Evolutionary conservation across 2,113 vertebrate genomes (phyloP).

Genomic region (Aplodontia rufa): DNA sequence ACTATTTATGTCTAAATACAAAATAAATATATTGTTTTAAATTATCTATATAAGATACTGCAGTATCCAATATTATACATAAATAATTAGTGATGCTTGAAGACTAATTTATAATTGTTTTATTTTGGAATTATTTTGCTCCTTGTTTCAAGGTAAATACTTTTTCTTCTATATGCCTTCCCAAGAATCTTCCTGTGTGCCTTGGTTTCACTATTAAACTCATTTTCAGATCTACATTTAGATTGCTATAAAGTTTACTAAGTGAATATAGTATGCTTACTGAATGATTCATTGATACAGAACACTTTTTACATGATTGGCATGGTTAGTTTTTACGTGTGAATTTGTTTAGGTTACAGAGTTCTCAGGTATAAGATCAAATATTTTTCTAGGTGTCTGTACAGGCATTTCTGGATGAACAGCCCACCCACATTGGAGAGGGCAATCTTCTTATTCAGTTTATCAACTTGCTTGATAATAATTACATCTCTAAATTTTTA

Average conservation of each 20-base stretch:
- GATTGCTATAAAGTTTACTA: not conserved
- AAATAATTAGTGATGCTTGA: not conserved
- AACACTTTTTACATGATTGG: not conserved
- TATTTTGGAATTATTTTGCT: slow-evolving; percentile 19
- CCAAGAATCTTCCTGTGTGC: not conserved
- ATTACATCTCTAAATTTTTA: not conserved
- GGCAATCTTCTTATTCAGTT: not conserved
- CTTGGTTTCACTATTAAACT: not conserved
- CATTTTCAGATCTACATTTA: not conserved
- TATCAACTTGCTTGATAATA: not conserved
- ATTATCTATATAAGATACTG: not conserved
- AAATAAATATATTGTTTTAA: not conserved
- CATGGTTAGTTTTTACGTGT: not conserved
- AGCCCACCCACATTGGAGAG: not conserved
- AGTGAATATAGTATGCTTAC: not conserved
- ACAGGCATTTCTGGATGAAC: not conserved
- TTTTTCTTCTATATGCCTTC: not conserved
- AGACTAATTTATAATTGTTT: not conserved
- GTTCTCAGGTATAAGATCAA: not conserved
- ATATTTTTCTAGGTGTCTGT: not conserved
- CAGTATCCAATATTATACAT: not conserved
- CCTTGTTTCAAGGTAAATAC: not conserved
- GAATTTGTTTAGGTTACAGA: not conserved
- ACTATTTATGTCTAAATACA: not conserved
- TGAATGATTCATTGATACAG: not conserved